Base-by-base conservation (phyloP, 2,113 vertebrate genomes). In the Zosterops pallidus region DNA sequence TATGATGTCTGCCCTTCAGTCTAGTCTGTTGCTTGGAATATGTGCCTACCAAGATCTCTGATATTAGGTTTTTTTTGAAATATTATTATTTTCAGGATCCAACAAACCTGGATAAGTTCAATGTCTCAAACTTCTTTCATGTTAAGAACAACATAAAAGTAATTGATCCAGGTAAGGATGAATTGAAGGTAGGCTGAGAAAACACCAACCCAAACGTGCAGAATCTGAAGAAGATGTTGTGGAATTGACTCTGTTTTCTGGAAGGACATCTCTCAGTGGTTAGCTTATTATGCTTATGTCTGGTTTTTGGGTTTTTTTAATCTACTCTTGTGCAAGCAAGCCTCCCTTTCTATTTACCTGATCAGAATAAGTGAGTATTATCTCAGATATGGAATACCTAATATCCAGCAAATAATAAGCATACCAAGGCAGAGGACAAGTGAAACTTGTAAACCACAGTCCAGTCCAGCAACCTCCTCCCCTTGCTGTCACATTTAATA, bases 31-130 rank as follows among this genome's bases (percentile, higher is more conserved):
- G 16, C 24, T 26, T 55, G 53, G 28, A 82, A 22, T 37, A 29
- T 22, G 28, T 79, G 59, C 46, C 19, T 86, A 12, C 50, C 67
- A 65, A 86, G 21, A 13, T 86, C 71, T 86, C 77, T 94, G 52
- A 84, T 67, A 6, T 3, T 59, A 24, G 2, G 39, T 39, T 0
- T 16, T 26, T 23, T 81, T 85, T 11, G 4, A 19, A 49, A 72
- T 67, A 19, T 46, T 69, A 5, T 52, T 84, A 11, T 95, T 92
- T 63, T 6, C 70, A 99, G 99, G 99, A 99, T 91, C 99, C 99
- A 19, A 99, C 99, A 91, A 98, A 99, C 95, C 88, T 99, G 98
- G 99, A 99, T 97, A 99, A 99, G 94, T 99, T 99, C 97, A 99
- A 99, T 4, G 98, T 99, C 35, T 98, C 99, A 12, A 97, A 98